Conservation (phyloP, 37 sponge, comb jelly and placozoan species). For the Spongia lamella region DNA sequence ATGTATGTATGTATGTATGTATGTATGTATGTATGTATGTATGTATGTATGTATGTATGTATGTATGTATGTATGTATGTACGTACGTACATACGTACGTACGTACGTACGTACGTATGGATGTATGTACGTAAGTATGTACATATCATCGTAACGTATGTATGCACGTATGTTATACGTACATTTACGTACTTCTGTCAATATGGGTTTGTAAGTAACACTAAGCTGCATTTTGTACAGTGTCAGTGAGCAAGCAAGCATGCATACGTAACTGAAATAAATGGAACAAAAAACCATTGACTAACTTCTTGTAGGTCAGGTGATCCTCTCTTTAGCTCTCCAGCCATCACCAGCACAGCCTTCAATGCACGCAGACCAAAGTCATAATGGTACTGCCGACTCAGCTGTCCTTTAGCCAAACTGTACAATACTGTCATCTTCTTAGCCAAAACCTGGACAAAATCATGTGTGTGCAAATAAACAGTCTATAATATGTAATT, state of each 20-base stretch:
- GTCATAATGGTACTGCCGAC: slow-evolving; percentile 97
- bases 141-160: background rate
- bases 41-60: too few relatives aligned
- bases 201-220: background rate
- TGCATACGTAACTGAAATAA: too few relatives aligned
- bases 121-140: too few relatives aligned
- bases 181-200: background rate
- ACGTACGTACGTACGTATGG: too few relatives aligned
- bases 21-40: too few relatives aligned
- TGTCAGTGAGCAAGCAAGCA: too few relatives aligned
- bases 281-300: too few relatives aligned
- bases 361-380: slow-evolving; percentile 99
- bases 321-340: slow-evolving; percentile 97
- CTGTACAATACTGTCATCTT: slow-evolving; percentile 99
- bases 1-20: too few relatives aligned
- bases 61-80: too few relatives aligned
- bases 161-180: background rate
- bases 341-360: slow-evolving; percentile 99
- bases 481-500: background rate
- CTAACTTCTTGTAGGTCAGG: slow-evolving; percentile 88
- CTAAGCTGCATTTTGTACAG: too few relatives aligned
- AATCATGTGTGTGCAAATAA: background rate
- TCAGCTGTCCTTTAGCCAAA: slow-evolving; percentile 94
- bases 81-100: too few relatives aligned
- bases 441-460: slow-evolving; percentile 83